These are phyloP conservation scores for Ceratitis capitata DNA, from an alignment of 1,140 invertebrate species.

Conservation along the genomic window DNA sequence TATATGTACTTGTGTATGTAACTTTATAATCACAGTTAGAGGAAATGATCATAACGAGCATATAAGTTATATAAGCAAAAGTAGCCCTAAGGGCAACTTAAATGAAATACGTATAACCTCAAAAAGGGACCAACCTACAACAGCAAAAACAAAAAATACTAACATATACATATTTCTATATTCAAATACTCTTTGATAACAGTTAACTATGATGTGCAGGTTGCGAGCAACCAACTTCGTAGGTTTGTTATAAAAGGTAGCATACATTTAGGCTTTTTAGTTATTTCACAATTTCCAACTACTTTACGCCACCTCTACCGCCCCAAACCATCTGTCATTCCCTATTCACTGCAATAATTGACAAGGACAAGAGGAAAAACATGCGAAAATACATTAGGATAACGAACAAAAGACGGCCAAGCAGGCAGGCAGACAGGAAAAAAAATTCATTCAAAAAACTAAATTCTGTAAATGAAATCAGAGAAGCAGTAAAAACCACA, in stretches of 20 bases:
- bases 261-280: background rate
- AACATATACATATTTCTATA: too few species aligned
- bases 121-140: background rate
- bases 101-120: background rate
- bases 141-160: background rate
- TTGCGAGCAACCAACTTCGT: background rate
- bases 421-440: background rate
- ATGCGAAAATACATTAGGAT: background rate
- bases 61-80: background rate
- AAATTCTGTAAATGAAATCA: background rate
- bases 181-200: too few species aligned
- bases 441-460: background rate
- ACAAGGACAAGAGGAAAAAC: background rate
- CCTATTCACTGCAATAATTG: background rate
- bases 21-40: background rate
- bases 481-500: background rate
- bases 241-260: background rate
- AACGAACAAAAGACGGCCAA: background rate
- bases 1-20: background rate
- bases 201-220: background rate
- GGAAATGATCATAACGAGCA: background rate
- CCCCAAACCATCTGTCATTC: background rate
- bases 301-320: background rate
- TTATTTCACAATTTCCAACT: too few species aligned
- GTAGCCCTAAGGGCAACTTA: background rate